A percentile compares a stretch with the other conserved stretches of the same genome.
These are phyloP conservation scores for Teleogryllus occipitalis DNA, from an alignment of 1,140 invertebrate species.

Conservation along the genomic window DNA sequence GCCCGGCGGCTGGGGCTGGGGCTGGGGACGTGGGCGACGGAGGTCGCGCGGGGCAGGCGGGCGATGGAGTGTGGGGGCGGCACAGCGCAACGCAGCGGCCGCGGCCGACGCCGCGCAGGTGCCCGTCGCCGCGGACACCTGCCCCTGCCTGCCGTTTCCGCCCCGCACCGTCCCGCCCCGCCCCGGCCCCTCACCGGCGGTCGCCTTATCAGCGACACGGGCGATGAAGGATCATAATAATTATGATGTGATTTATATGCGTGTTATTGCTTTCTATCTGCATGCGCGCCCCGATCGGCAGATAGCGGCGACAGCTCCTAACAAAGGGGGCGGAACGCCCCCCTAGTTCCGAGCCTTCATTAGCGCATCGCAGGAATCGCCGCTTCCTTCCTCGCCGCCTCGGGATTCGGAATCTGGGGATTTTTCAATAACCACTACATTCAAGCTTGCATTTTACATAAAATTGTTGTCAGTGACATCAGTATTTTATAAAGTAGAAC, in stretches of 20 bases:
- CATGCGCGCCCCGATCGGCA: not conserved
- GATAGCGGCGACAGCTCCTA: not conserved
- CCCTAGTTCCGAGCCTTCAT: not conserved
- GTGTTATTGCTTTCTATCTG: not conserved
- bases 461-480: too few species aligned
- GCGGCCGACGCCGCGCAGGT: not conserved
- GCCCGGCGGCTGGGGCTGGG: too few species aligned
- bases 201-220: not conserved
- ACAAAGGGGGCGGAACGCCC: not conserved
- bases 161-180: too few species aligned
- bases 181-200: too few species aligned
- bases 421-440: too few species aligned
- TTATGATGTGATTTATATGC: not conserved
- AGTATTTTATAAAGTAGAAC: too few species aligned
- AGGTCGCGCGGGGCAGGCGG: not conserved
- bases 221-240: conserved; percentile 4
- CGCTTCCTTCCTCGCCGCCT: too few species aligned
- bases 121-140: not conserved
- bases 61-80: not conserved
- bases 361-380: not conserved
- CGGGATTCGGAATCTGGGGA: too few species aligned
- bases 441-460: too few species aligned
- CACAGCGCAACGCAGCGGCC: too few species aligned
- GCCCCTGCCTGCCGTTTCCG: not conserved
- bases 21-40: too few species aligned